Percentiles rank a stretch among this genome's conserved stretches.
phyloP scores from a whole-genome alignment of 2,113 vertebrate species.

The Mola mola region DNA sequence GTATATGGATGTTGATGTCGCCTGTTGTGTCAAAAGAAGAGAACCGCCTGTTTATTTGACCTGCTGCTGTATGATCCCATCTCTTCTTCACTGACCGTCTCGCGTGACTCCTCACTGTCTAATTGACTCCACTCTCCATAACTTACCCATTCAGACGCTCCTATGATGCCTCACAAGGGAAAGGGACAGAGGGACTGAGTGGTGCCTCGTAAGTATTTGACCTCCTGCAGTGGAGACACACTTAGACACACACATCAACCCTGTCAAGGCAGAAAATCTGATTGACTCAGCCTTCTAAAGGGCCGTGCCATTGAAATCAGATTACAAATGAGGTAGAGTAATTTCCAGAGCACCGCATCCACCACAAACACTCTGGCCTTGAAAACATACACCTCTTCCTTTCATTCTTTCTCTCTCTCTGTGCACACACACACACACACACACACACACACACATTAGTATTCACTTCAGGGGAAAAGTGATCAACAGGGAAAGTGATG shows the following conservation, averaged over 20 bases:
- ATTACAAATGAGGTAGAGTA: slow-evolving; percentile 75
- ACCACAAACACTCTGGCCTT: slow-evolving; percentile 78
- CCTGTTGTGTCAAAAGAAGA: slow-evolving; percentile 24
- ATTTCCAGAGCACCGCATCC: slow-evolving; percentile 71
- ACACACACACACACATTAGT: slow-evolving; percentile 32
- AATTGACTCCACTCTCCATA: slow-evolving; percentile 67
- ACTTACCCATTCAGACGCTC: slow-evolving; percentile 72
- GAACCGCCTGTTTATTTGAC: slow-evolving; percentile 55
- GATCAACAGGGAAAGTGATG: slow-evolving; percentile 79
- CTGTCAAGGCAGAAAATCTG: slow-evolving; percentile 76
- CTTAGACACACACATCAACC: slow-evolving; percentile 39
- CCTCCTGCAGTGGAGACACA: slow-evolving; percentile 63
- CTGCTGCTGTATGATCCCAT: slow-evolving; percentile 14
- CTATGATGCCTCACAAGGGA: slow-evolving; percentile 60
- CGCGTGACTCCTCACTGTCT: slow-evolving; percentile 69
- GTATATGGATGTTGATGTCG: slow-evolving; percentile 10
- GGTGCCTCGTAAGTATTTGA: slow-evolving; percentile 76
- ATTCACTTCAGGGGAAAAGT: slow-evolving; percentile 70
- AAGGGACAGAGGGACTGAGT: slow-evolving; percentile 70
- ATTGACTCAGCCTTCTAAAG: slow-evolving; percentile 78
- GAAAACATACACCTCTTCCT: slow-evolving; percentile 76
- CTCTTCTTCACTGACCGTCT: slow-evolving; percentile 29
- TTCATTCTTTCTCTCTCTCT: slow-evolving; percentile 23
- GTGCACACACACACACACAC: slow-evolving; percentile 26
- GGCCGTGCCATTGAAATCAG: slow-evolving; percentile 79